phyloP scores from a whole-genome alignment of 2,113 vertebrate genomes.

The Apistogramma diplotaenia region DNA sequence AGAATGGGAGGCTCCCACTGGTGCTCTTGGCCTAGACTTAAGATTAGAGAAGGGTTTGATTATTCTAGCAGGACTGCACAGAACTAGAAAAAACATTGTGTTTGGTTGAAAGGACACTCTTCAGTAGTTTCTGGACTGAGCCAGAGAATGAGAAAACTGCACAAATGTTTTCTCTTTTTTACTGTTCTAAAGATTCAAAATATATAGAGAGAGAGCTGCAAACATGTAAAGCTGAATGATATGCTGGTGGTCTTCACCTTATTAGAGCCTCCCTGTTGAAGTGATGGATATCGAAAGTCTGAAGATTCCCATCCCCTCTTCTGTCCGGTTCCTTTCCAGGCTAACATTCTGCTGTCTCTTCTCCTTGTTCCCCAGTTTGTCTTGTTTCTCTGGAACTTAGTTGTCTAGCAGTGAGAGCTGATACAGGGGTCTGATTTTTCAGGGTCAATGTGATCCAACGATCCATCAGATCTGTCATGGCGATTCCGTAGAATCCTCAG shows the following conservation, averaged over 20 bases:
- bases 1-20: conserved; percentile 11
- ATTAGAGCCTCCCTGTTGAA: conserved; percentile 47
- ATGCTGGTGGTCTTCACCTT: conserved; percentile 46
- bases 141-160: conserved; percentile 10
- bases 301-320: neutral
- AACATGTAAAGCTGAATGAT: conserved; percentile 28
- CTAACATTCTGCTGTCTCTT: neutral
- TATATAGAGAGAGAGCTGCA: conserved; percentile 1
- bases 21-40: conserved; percentile 28
- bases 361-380: neutral
- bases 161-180: conserved; percentile 10
- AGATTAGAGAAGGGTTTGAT: conserved; percentile 23
- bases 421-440: conserved; percentile 66
- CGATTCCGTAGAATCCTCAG: conserved; percentile 53
- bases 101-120: neutral
- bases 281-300: conserved; percentile 15
- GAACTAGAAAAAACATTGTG: conserved; percentile 9
- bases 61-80: conserved; percentile 1
- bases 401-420: conserved; percentile 42
- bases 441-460: conserved; percentile 61
- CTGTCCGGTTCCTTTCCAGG: neutral
- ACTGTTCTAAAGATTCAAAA: conserved; percentile 8
- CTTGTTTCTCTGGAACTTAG: conserved; percentile 11
- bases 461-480: conserved; percentile 68
- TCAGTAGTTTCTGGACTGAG: neutral